phyloP scores from a whole-genome alignment of 2,888 invertebrate species.

The Bombylius discolor region DNA sequence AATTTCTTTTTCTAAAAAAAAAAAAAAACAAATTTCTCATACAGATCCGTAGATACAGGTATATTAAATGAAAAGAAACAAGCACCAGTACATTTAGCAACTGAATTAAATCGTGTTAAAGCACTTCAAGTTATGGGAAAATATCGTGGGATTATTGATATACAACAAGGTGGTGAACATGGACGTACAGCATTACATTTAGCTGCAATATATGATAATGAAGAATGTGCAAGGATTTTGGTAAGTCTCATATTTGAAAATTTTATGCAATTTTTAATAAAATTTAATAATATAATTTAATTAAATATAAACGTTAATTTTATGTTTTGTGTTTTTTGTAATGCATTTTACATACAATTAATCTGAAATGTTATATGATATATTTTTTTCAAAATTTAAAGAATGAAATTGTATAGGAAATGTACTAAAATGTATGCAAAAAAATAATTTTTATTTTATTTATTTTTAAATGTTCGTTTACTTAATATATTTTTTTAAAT shows the following conservation, averaged over 20 bases:
- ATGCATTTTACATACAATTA: background rate
- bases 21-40: background rate
- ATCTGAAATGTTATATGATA: too few relatives aligned
- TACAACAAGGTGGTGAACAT: slow-evolving; percentile 59
- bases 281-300: background rate
- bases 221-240: slow-evolving; percentile 66
- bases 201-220: slow-evolving; percentile 73
- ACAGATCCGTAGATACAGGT: slow-evolving; percentile 53
- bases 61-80: slow-evolving; percentile 64
- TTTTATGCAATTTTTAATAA: background rate
- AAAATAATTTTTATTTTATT: too few relatives aligned
- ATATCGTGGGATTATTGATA: slow-evolving; percentile 55
- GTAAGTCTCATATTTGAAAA: slow-evolving; percentile 39
- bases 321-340: background rate
- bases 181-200: slow-evolving; percentile 72
- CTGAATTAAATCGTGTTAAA: slow-evolving; percentile 59
- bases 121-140: slow-evolving; percentile 56
- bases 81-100: slow-evolving; percentile 67
- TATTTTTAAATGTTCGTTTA: too few relatives aligned
- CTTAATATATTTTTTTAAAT: too few relatives aligned
- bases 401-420: too few relatives aligned
- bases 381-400: too few relatives aligned
- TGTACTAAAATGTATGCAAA: too few relatives aligned
- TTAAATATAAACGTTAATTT: background rate
- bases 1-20: too few relatives aligned